Percentiles rank a stretch among this genome's conserved stretches.
phyloP scores from a whole-genome alignment of 2,888 invertebrate species.

The Campaea margaritaria region DNA sequence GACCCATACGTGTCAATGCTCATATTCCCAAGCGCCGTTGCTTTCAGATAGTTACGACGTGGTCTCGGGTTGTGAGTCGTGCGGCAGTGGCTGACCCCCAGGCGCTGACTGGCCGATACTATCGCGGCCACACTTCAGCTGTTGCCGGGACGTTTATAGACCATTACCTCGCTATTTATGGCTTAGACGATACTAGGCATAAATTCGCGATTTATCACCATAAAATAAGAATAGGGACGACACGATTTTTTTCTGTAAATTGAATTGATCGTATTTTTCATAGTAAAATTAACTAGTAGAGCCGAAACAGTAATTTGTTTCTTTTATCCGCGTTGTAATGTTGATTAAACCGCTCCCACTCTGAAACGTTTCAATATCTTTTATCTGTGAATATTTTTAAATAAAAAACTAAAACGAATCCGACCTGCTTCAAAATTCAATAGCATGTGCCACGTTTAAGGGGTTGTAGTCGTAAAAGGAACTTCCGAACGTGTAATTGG shows the following conservation, averaged over 20 bases:
- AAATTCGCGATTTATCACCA: slow-evolving; percentile 45
- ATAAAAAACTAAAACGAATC: slow-evolving; percentile 3
- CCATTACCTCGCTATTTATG: slow-evolving; percentile 65
- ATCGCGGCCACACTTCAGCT: slow-evolving; percentile 62
- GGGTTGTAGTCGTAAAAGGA: slow-evolving; percentile 31
- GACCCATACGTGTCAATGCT: slow-evolving; percentile 7
- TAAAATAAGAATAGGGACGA: slow-evolving; percentile 27
- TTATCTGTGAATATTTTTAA: slow-evolving; percentile 1
- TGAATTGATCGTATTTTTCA: not conserved
- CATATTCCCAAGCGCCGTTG: slow-evolving; percentile 3
- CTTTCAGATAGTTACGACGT: slow-evolving; percentile 6
- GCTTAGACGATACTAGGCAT: slow-evolving; percentile 51
- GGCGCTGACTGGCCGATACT: slow-evolving; percentile 58
- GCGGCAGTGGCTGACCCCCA: slow-evolving; percentile 53
- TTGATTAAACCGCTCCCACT: no score
- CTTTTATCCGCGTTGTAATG: no score
- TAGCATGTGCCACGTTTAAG: slow-evolving; percentile 16
- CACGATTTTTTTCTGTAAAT: slow-evolving; percentile 3
- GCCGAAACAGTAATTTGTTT: no score
- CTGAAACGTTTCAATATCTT: no score
- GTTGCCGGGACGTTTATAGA: slow-evolving; percentile 64
- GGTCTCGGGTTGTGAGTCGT: slow-evolving; percentile 45
- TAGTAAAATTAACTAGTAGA: no score
- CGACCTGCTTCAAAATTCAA: slow-evolving; percentile 14
- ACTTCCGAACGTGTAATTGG: slow-evolving; percentile 34